Base-by-base conservation (phyloP, 2,113 vertebrate genomes). In the Coptodon bakossiorum region DNA sequence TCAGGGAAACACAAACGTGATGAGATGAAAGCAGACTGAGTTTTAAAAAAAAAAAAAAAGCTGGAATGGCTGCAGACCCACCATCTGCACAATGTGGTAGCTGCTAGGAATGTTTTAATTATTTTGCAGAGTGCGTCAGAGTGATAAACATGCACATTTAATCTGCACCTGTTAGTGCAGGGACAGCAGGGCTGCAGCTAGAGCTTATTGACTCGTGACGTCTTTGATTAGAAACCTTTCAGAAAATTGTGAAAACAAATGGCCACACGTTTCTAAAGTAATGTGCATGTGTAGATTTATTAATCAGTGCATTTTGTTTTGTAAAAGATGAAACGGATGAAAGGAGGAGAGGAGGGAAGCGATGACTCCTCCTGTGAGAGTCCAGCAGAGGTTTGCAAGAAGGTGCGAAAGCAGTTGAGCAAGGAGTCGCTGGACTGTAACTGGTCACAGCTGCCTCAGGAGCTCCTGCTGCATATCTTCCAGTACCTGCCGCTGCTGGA, bases 401-500 rank as follows among this genome's bases (percentile, higher is more conserved):
- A 97, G 91, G 86, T 93, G 73, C 97, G 97, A 88, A 93, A 80
- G 86, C 29, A 91, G 88, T 14, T 13, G 7, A 38, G 40, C 1
- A 54, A 88, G 24, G 86, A 91, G 16, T 80, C 17, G 54, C 27
- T 78, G 6, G 91, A 63, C 91, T 92, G 81, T 27, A 95, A 97
- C 68, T 99, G 98, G 98, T 96, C 96, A 1, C 96, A 95, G 80
- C 95, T 99, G 14, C 97, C 98, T 40, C 98, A 98, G 91, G 98
- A 99, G 88, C 97, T 99, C 17, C 95, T 99, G 87, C 96, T 99
- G 9, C 98, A 98, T 71, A 92, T 99, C 40, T 99, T 99, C 85
- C 98, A 99, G 96, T 98, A 98, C 93, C 94, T 99, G 82, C 98
- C 98, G 1, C 97, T 99, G 83, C 96, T 99, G 89, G 98, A 99